Evolutionary conservation across 2,113 vertebrate species (phyloP).

Genomic region (Ictalurus furcatus): DNA sequence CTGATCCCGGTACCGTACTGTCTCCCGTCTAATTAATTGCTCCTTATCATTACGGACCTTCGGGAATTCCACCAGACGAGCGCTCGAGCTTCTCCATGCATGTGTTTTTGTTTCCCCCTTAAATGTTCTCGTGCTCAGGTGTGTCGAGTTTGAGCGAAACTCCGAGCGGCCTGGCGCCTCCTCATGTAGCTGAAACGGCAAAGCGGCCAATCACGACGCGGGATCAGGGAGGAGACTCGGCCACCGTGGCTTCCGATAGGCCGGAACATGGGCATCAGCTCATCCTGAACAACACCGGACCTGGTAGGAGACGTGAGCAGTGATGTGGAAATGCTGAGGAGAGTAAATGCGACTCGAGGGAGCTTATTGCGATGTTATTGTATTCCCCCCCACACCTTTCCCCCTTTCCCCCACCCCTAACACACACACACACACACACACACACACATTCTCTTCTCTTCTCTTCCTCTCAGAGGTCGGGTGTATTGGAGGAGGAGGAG

Average conservation of each 20-base stretch:
- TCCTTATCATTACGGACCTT: slow-evolving; percentile 44
- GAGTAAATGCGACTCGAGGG: slow-evolving; percentile 23
- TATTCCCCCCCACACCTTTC: not conserved
- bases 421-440: slow-evolving; percentile 11
- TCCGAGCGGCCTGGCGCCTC: slow-evolving; percentile 24
- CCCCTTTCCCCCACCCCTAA: not conserved
- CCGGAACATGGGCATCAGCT: slow-evolving; percentile 2
- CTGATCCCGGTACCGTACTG: slow-evolving; percentile 55
- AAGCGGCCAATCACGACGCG: not conserved
- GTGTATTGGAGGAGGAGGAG: slow-evolving; percentile 12
- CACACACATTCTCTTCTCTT: not conserved
- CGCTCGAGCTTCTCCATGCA: slow-evolving; percentile 58
- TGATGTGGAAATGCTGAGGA: slow-evolving; percentile 46
- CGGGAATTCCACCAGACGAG: slow-evolving; percentile 41
- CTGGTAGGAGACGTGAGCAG: slow-evolving; percentile 39
- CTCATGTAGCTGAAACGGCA: not conserved
- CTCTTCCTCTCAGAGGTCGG: slow-evolving; percentile 30
- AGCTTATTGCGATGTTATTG: slow-evolving; percentile 43
- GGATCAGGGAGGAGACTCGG: not conserved
- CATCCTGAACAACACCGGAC: slow-evolving; percentile 22
- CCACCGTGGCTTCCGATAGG: not conserved
- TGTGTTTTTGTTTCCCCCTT: slow-evolving; percentile 42
- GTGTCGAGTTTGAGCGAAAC: slow-evolving; percentile 27
- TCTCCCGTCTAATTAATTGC: slow-evolving; percentile 55
- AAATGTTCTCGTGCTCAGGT: slow-evolving; percentile 32